Base-by-base conservation (phyloP, 1,140 invertebrate genomes). In the Drosophila aff. region DNA sequence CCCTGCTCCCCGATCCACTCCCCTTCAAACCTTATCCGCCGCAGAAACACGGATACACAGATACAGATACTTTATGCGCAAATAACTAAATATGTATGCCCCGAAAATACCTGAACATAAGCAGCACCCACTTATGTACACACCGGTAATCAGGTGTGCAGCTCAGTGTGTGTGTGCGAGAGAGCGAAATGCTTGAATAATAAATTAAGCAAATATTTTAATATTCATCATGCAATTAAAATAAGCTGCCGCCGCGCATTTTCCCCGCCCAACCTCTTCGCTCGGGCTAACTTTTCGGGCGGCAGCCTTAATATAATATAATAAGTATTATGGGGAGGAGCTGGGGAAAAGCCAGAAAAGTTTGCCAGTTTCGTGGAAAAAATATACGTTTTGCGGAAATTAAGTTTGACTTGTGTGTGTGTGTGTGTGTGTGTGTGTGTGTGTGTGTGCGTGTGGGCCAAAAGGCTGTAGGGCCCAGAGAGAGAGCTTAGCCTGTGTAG, bases 201-300 rank as follows among this genome's bases (percentile, higher is more conserved):
- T 89, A 91, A 91, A 91, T 91, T 91, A 69, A 50, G 82, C 90
- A 91, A 91, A 91, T 91, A 91, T 91, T 91, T 91, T 91, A 91
- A 91, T 91, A 91, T 91, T 91, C 89, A 91, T 91, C 89, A 91
- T 90, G 89, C 89, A 91, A 91, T 91, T 91, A 91, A 91, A 86
- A 91, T 90, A 85, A 91, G 85, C 85, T 85, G 69, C 76, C 78
- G 67, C 64, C 81, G 68, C 64, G 40, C 64, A 57, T 40, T 57
- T 55, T 49, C 21, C 46, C 49, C 28, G 28, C 10, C 49, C 26
- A 33, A 9, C 26, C 40, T 1, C 26, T 33, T 13, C 6, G 11
- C 11, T 16, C 1, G 43, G 63, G 18, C 31, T 52, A 74, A 83
- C 72, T 83, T 89, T 89, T 78, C 31, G 84, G 64, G 79, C 61